phyloP scores from a whole-genome alignment of 2,113 vertebrate genomes.

The Calidris pygmaea region DNA sequence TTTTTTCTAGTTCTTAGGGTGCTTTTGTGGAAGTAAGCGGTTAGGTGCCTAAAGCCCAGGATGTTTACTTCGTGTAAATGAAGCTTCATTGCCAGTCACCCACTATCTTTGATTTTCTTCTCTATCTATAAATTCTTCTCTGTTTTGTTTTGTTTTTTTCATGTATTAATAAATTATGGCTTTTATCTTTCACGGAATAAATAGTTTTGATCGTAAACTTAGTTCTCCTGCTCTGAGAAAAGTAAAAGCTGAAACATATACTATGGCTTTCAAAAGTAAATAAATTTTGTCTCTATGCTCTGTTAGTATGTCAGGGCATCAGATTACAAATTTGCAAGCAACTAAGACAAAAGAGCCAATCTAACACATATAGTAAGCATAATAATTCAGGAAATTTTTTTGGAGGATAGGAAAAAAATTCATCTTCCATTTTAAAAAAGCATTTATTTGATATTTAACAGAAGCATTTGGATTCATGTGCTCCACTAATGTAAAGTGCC shows the following conservation, averaged over 20 bases:
- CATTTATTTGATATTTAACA: background rate
- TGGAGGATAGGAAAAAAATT: background rate
- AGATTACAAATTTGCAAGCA: background rate
- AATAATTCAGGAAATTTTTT: background rate
- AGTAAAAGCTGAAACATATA: background rate
- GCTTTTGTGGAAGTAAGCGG: background rate
- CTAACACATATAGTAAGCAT: background rate
- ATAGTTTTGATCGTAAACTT: slow-evolving; percentile 10
- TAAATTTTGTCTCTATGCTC: background rate
- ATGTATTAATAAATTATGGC: background rate
- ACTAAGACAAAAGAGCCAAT: background rate
- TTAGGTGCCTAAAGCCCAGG: background rate
- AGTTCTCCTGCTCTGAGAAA: background rate
- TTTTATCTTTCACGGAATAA: slow-evolving; percentile 12
- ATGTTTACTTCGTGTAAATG: background rate
- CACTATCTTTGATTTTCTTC: background rate
- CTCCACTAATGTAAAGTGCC: background rate
- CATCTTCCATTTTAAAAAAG: background rate
- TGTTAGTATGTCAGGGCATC: background rate
- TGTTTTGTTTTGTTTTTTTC: background rate
- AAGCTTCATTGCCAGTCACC: background rate
- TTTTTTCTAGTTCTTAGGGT: background rate
- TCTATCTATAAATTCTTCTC: background rate
- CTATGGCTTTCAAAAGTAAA: background rate
- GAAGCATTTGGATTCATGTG: background rate